Evolutionary conservation across 2,113 vertebrate genomes (phyloP), one percentile per base, ranked within the genome.

Genomic region (Actenoides hombroni): DNA sequence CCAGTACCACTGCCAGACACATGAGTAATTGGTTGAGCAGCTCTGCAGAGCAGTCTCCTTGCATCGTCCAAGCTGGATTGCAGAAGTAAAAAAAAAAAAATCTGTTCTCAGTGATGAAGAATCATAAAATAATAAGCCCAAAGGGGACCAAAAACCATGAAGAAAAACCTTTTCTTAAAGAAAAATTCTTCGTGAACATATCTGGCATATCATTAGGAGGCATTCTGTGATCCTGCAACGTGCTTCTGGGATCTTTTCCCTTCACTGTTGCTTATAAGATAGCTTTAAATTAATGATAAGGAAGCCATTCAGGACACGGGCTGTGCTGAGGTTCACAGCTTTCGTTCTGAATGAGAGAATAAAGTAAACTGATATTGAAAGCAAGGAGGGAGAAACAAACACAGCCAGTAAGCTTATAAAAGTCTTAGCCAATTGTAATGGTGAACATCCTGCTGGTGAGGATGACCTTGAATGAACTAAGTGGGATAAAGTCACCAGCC

Each of bases 391-490:
- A 94, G 95, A 95, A 86, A 83, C 82, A 94, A 94, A 88, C 59
- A 33, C 63, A 95, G 93, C 48, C 92, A 92, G 69, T 97, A 97
- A 98, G 96, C 97, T 97, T 97, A 86, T 95, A 94, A 96, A 94
- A 94, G 97, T 86, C 87, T 97, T 96, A 92, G 75, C 92, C 90
- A 97, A 95, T 97, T 94, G 95, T 84, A 65, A 94, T 95, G 91
- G 95, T 25, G 95, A 97, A 74, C 91, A 97, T 96, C 94, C 85
- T 87, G 95, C 86, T 82, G 85, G 70, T 25, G 6, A 89, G 93
- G 86, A 81, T 94, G 97, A 98, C 98, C 98, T 98, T 97, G 97
- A 87, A 92, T 97, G 96, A 98, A 97, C 97, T 97, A 97, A 97
- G 97, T 92, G 95, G 94, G 98, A 97, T 98, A 98, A 96, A 98